A percentile compares a stretch with the other conserved stretches of the same genome.
Conservation (phyloP, 2,113 vertebrate genomes). For the Pipa parva region DNA sequence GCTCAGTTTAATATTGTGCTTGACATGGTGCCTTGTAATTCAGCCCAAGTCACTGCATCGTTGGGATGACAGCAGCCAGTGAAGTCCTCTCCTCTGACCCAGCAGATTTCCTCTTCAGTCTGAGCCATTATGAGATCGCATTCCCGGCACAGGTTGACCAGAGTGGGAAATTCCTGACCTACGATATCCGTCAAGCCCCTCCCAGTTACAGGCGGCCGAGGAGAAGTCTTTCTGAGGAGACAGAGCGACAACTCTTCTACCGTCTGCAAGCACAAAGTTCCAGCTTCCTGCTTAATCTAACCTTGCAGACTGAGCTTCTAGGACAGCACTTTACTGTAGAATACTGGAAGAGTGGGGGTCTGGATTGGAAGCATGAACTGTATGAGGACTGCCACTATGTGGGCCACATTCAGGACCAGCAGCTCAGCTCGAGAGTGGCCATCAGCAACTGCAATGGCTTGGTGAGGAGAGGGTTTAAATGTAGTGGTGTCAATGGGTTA, state of each 20-base stretch:
- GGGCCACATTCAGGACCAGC: conserved; percentile 85
- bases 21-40: conserved; percentile 45
- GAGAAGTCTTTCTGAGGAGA: conserved; percentile 56
- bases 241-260: conserved; percentile 80
- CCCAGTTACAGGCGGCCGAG: conserved; percentile 55
- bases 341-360: conserved; percentile 85
- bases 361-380: conserved; percentile 89
- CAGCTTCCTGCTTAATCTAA: conserved; percentile 92
- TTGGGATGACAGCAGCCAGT: conserved; percentile 35
- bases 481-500: not conserved
- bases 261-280: conserved; percentile 82
- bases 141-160: conserved; percentile 87
- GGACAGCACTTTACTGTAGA: conserved; percentile 88
- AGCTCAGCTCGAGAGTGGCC: conserved; percentile 83
- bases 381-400: conserved; percentile 86
- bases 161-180: conserved; percentile 73
- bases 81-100: conserved; percentile 42
- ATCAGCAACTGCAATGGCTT: conserved; percentile 97
- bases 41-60: conserved; percentile 37
- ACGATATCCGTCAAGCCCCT: conserved; percentile 52
- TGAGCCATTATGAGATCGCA: conserved; percentile 91
- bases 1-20: conserved; percentile 32
- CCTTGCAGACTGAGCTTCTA: conserved; percentile 80
- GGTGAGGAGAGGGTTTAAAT: conserved; percentile 63
- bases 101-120: conserved; percentile 91